Evolutionary conservation across 2,888 invertebrate genomes (phyloP), one percentile per base, ranked within the genome.

Genomic region (Sminthurides aquaticus): DNA sequence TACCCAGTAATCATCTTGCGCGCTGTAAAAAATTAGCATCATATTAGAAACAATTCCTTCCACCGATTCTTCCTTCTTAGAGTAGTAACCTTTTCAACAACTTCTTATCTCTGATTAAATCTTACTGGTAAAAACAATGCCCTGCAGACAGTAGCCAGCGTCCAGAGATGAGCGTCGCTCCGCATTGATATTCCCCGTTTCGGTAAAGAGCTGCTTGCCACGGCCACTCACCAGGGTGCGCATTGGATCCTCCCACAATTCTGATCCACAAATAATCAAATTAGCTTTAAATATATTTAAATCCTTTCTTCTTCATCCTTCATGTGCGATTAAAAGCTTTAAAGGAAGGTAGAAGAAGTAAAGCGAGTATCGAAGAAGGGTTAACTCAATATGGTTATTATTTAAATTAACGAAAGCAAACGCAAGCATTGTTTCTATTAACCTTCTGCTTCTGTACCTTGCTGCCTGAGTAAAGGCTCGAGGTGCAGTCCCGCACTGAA

Each of bases 201-300:
- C 88, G 86, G 79, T 90, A 90, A 25, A 90, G 82, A 48, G 89
- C 90, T n/a, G 88, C 89, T 80, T 89, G 89, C 89, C 89, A 90
- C 2, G 90, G 90, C 89, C 89, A 89, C 28, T 66, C 67, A 15
- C 89, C 89, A 8, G 86, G 84, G 60, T 85, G 84, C 49, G 89
- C 85, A 76, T 88, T 88, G 62, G 84, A 86, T 69, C 90, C 89
- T 64, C 90, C 90, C 75, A 90, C 89, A 77, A 90, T 89, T 81
- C 90, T 87, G 57, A 15, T 3, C 22, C 24, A 8, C 59, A n/a
- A 59, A 61, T n/a, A 3, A 15, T 43, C 15, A 15, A 15, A 15
- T 15, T 15, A 43, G 8, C 15, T 15, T 43, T 15, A 43, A 43
- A 15, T 43, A 43, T 8, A 43, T 43, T 15, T 43, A 15, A 43